phyloP scores from a whole-genome alignment of 1,140 invertebrate genomes.

The Atta colombica region DNA sequence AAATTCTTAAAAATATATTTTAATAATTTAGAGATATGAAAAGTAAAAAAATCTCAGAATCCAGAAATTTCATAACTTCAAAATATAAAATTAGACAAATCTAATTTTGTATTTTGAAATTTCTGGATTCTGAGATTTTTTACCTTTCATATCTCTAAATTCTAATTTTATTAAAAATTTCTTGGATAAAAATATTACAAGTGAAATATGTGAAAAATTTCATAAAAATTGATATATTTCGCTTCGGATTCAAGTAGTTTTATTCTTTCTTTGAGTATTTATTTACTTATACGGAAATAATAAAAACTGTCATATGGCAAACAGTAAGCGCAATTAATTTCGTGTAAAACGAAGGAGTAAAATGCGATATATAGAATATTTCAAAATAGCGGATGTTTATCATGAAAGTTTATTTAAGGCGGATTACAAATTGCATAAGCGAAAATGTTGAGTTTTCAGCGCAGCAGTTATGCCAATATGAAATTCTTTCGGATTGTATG shows the following conservation, averaged over 20 bases:
- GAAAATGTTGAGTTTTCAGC: slow-evolving; percentile 61
- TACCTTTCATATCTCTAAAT: no score
- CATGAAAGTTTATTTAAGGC: slow-evolving; percentile 54
- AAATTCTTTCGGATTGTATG: slow-evolving; percentile 55
- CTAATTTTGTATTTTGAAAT: no score
- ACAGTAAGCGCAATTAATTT: slow-evolving; percentile 29
- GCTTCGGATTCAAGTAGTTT: not conserved
- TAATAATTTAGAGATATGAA: slow-evolving; percentile 2
- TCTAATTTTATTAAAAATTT: not conserved
- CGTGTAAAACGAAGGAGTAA: not conserved
- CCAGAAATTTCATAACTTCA: not conserved
- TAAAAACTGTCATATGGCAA: not conserved
- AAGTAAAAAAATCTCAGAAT: not conserved
- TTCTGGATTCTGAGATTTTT: no score
- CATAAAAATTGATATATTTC: not conserved
- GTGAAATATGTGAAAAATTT: not conserved
- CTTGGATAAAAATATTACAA: not conserved
- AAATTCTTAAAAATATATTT: not conserved
- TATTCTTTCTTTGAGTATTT: not conserved
- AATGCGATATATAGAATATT: not conserved
- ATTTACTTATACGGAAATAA: not conserved
- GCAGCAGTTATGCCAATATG: slow-evolving; percentile 68
- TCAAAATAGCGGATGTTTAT: slow-evolving; percentile 3
- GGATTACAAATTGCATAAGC: slow-evolving; percentile 17
- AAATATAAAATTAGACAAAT: not conserved